These are phyloP conservation scores for Myotis yumanensis DNA, from an alignment of 2,113 vertebrate genomes.

Conservation along the genomic window DNA sequence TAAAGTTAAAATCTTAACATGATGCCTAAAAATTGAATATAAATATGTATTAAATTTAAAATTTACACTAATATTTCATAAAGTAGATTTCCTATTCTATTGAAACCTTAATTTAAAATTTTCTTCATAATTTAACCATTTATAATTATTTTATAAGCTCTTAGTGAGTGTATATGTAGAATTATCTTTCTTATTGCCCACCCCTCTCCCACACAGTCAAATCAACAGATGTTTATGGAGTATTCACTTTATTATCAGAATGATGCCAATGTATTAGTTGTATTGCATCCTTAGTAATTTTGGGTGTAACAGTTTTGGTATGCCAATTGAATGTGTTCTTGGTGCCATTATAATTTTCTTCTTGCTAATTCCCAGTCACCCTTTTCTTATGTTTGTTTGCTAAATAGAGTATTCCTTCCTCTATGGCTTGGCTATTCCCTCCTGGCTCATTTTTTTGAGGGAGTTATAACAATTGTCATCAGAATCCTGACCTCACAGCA, in stretches of 20 bases:
- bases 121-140: neutral
- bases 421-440: neutral
- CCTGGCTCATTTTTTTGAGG: neutral
- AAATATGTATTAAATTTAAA: neutral
- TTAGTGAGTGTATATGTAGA: neutral
- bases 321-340: neutral
- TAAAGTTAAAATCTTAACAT: neutral
- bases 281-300: neutral
- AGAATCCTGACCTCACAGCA: neutral
- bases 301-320: neutral
- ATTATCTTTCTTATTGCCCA: neutral
- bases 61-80: neutral
- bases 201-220: neutral
- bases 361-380: neutral
- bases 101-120: slow-evolving; percentile 11
- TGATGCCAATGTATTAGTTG: neutral
- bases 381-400: neutral
- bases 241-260: neutral
- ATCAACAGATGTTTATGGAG: neutral
- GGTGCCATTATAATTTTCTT: slow-evolving; percentile 38
- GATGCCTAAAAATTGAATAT: neutral
- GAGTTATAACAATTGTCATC: neutral
- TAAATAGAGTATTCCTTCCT: neutral
- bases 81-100: neutral
- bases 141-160: neutral